Base-by-base conservation (phyloP, 2,797 vertebrate species). In the Chaunax sp. region DNA sequence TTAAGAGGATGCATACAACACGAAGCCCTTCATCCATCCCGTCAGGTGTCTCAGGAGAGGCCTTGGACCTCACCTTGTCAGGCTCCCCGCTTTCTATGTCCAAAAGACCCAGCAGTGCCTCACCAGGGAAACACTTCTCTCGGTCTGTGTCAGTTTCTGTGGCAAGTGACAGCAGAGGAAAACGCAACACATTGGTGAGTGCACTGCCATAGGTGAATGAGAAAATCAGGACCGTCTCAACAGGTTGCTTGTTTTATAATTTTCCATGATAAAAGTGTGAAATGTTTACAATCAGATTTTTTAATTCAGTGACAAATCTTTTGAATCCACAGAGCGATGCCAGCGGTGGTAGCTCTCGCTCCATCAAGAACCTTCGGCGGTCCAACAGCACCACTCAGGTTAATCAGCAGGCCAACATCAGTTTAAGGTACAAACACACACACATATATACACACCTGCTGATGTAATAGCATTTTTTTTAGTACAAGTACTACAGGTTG, bases 341-440 rank as follows among this genome's bases (percentile, higher is more conserved):
- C 0, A 85, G 90, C 25, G 69, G 87, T 0, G 89, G 91, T 0
- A 83, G 86, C 44, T 87, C 95, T 20, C 89, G 93, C 63, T 94
- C 96, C 10, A 94, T 96, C 90, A 98, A 98, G 92, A 98, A 97
- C 90, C 92, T 99, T 5, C 87, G 96, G 23, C 89, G 98, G 19
- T 98, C 96, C 61, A 97, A 90, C 90, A 98, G 98, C 82, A 94
- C 95, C 80, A 98, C 96, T 0, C 97, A 97, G 72, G 96, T 98
- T 40, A 94, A 92, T 88, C 96, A 95, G 92, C 90, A 87, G 53
- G 88, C 82, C 78, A 87, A 91, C 69, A n/a, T 85, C 47, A 33
- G 79, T 0, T 54, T 46, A 83, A 95, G 96, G 96, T 98, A 64
- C 49, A 62, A 30, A 68, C 40, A 3, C 3, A 53, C 64, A 64